Base-by-base conservation (phyloP, 2,888 invertebrate genomes). In the Hecatera dysodea region DNA sequence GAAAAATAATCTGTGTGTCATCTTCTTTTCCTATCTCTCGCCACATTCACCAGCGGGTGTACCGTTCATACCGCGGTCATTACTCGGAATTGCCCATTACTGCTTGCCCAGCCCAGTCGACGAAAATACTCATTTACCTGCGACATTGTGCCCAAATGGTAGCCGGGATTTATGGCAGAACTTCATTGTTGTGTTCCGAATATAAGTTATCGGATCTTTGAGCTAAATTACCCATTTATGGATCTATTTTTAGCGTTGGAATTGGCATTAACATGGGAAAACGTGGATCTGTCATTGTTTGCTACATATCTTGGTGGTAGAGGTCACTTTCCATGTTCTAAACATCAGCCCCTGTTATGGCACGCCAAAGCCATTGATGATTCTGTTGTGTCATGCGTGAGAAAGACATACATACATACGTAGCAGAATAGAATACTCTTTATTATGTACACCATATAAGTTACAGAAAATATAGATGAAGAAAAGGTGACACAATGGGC, bases 1-100 rank as follows among this genome's bases (percentile, higher is more conserved):
- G n/a, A n/a, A n/a, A n/a, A n/a, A n/a, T n/a, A n/a, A n/a, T n/a
- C n/a, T n/a, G n/a, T n/a, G n/a, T n/a, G n/a, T n/a, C n/a, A n/a
- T n/a, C n/a, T n/a, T n/a, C n/a, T n/a, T n/a, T n/a, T n/a, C 29
- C 19, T 46, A 8, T 53, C n/a, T 46, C 39, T 42, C 17, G 56
- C 81, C 80, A 80, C 44, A 67, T 63, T 48, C 6, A 0, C 80
- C 80, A 59, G 72, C 82, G 78, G 57, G 75, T 82, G 87, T 89
- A 81, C 88, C 42, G 84, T 82, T 85, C 88, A 85, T 88, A 87
- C 82, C 85, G 78, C 84, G 87, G 88, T 89, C 90, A 90, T 92
- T 92, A 93, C 86, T 81, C 80, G 85, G 85, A 90, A 93, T 93
- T 91, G 91, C 88, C 93, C 90, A 93, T 94, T 93, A 93, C 91